A percentile compares a stretch with the other conserved stretches of the same genome.
These are phyloP conservation scores for Labroides dimidiatus DNA, from an alignment of 2,797 vertebrate genomes.

Conservation along the genomic window DNA sequence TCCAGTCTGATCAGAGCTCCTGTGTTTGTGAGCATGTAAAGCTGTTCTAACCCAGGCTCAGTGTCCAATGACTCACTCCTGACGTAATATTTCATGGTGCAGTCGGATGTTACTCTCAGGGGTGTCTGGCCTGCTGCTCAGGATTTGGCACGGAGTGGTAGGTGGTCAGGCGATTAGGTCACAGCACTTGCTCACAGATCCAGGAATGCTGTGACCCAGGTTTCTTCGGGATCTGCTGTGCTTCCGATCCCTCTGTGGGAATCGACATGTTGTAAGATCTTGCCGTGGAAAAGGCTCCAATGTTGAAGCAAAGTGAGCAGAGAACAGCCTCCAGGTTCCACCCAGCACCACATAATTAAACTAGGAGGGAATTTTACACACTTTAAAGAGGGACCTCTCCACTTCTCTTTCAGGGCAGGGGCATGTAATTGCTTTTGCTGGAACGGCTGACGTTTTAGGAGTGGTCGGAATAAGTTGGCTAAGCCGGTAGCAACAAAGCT, in stretches of 20 bases:
- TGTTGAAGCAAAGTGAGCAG: conserved; percentile 46
- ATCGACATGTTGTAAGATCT: conserved; percentile 56
- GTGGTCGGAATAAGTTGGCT: conserved; percentile 78
- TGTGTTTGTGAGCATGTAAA: conserved; percentile 66
- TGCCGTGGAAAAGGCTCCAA: conserved; percentile 74
- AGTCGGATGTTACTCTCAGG: conserved; percentile 72
- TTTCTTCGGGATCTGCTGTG: conserved; percentile 58
- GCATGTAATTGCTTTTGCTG: conserved; percentile 79
- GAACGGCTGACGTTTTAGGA: conserved; percentile 75
- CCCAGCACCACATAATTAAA: conserved; percentile 80
- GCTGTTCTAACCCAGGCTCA: conserved; percentile 51
- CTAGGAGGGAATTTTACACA: conserved; percentile 77
- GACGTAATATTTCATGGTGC: conserved; percentile 77
- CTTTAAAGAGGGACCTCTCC: conserved; percentile 77
- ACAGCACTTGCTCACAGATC: conserved; percentile 63
- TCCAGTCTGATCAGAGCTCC: conserved; percentile 57
- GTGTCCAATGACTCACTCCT: conserved; percentile 72
- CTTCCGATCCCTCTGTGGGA: conserved; percentile 74
- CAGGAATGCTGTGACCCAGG: conserved; percentile 72
- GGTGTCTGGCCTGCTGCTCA: conserved; percentile 67
- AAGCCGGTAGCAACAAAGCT: conserved; percentile 75
- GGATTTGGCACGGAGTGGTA: conserved; percentile 74
- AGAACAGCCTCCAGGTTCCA: conserved; percentile 74
- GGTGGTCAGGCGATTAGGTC: conserved; percentile 81
- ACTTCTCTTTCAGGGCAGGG: conserved; percentile 73